phyloP scores from a whole-genome alignment of 2,888 invertebrate genomes.

The Apotomis turbidana region DNA sequence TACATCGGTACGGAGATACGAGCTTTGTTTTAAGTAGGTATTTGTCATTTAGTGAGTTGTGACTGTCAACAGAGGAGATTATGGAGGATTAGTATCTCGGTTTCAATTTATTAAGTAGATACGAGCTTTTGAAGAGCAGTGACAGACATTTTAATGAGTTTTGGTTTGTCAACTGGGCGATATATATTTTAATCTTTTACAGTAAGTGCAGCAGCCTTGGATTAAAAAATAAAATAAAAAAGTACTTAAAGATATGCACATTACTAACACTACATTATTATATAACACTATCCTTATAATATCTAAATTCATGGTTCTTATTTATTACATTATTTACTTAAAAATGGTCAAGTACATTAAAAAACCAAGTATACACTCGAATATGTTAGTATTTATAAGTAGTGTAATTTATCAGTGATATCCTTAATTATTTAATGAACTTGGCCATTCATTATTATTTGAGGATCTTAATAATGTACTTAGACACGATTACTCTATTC shows the following conservation, averaged over 20 bases:
- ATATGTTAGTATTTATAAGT: no score
- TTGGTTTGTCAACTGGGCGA: no score
- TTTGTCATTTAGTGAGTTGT: no score
- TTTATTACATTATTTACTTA: background rate
- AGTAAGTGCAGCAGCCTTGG: background rate
- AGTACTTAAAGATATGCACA: background rate
- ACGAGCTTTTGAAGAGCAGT: no score
- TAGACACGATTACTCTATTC: background rate
- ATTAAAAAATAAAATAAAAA: background rate
- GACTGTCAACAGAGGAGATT: no score
- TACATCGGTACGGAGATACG: no score
- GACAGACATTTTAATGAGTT: no score
- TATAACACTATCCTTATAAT: conserved; percentile 21
- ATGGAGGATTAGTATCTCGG: no score
- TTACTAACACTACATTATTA: background rate
- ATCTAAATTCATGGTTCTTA: conserved; percentile 20
- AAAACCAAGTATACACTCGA: no score
- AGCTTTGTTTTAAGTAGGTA: no score
- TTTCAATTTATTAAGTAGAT: no score
- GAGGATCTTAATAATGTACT: background rate
- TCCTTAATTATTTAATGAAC: background rate
- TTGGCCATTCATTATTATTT: conserved; percentile 15
- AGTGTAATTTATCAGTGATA: background rate
- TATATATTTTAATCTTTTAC: no score
- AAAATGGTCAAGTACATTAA: background rate